A percentile compares a stretch with the other conserved stretches of the same genome.
phyloP scores from a whole-genome alignment of 2,888 invertebrate genomes.

The Patella caerulea region DNA sequence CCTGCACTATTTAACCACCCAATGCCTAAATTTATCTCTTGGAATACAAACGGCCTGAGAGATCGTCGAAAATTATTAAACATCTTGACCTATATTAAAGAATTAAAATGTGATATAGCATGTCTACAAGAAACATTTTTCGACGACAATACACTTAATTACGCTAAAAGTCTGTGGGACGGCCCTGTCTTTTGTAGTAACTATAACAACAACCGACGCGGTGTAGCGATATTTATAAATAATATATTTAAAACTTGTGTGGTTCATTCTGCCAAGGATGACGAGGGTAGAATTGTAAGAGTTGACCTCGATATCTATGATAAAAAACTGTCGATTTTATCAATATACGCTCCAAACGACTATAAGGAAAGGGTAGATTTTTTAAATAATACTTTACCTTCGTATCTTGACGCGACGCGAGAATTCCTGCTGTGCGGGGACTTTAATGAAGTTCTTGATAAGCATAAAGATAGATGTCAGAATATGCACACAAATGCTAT shows the following conservation, averaged over 20 bases:
- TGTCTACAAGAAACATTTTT: neutral
- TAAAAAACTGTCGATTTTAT: neutral
- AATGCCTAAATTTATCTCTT: neutral
- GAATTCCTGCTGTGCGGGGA: neutral
- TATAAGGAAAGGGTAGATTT: neutral
- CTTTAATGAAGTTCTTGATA: neutral
- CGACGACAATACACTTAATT: neutral
- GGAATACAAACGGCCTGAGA: neutral
- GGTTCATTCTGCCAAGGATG: neutral
- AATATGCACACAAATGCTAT: neutral
- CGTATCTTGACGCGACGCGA: neutral
- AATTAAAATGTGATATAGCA: neutral
- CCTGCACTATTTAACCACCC: neutral
- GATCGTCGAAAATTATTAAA: neutral
- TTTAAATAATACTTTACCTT: neutral
- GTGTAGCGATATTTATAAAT: neutral
- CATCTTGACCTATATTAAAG: neutral
- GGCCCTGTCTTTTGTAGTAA: neutral
- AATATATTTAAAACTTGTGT: neutral
- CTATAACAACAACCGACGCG: neutral
- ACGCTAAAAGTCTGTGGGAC: neutral
- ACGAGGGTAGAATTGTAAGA: neutral
- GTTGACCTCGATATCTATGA: neutral
- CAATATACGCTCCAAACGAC: neutral
- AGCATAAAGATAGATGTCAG: neutral